A percentile compares a stretch with the other conserved stretches of the same genome.
Conservation (phyloP, 2,797 vertebrate species). For the Siniperca undulata region DNA sequence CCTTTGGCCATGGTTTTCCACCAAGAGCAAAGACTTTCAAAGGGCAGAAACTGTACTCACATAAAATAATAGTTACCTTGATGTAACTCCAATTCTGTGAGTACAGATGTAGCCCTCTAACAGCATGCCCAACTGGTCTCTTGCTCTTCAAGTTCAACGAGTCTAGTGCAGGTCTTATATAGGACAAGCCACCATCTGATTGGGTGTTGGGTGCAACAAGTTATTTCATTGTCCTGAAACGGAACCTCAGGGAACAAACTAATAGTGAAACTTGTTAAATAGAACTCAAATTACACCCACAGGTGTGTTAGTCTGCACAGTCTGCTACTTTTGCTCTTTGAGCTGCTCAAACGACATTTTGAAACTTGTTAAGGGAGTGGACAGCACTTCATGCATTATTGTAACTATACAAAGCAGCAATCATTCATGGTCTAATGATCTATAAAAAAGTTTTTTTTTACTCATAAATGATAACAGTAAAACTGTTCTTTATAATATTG, state of each 20-base stretch:
- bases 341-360: not conserved
- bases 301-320: not conserved
- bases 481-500: not conserved
- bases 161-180: not conserved
- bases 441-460: not conserved
- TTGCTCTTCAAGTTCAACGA: conserved; percentile 1
- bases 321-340: not conserved
- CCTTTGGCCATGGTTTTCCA: conserved; percentile 2
- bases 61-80: conserved; percentile 1
- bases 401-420: not conserved
- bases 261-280: not conserved
- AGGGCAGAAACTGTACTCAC: not conserved
- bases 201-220: not conserved
- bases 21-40: not conserved
- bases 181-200: not conserved
- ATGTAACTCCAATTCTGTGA: conserved; percentile 2
- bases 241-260: not conserved
- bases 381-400: not conserved
- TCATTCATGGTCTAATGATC: not conserved
- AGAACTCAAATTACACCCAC: not conserved
- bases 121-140: not conserved
- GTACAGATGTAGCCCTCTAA: not conserved
- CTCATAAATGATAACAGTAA: not conserved
- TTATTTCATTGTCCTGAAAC: not conserved
- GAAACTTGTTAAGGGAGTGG: not conserved